A percentile compares a stretch with the other conserved stretches of the same genome.
Evolutionary conservation across 2,797 vertebrate species (phyloP).

Genomic region (Rhodeus uyekii): DNA sequence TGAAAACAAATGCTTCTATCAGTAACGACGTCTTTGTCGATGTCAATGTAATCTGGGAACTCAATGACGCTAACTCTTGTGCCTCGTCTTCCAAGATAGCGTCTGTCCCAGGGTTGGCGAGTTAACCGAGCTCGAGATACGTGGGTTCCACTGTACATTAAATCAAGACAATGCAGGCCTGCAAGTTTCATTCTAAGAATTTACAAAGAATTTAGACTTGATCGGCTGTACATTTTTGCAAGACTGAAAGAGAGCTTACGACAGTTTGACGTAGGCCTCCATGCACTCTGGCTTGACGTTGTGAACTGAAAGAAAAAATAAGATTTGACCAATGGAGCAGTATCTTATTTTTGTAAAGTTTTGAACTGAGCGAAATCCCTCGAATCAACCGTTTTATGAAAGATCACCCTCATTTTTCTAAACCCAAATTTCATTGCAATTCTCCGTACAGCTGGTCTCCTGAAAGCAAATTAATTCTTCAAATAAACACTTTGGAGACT

Average conservation of each 20-base stretch:
- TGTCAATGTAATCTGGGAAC: too few species aligned
- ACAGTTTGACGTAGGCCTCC: slow-evolving; percentile 94
- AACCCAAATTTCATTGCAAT: slow-evolving; percentile 18
- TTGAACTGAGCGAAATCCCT: background rate
- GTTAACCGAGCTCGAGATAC: too few species aligned
- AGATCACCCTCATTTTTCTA: slow-evolving; percentile 22
- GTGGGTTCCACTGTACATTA: too few species aligned
- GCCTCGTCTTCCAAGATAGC: too few species aligned
- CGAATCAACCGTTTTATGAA: background rate
- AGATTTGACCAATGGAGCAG: background rate
- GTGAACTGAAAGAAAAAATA: slow-evolving; percentile 84
- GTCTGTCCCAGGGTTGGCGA: too few species aligned
- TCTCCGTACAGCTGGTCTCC: background rate
- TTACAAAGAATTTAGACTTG: background rate
- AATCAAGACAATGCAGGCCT: background rate
- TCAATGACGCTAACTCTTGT: too few species aligned
- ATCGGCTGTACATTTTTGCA: background rate
- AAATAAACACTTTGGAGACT: slow-evolving; percentile 2
- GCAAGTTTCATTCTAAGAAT: background rate
- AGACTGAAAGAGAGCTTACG: slow-evolving; percentile 77
- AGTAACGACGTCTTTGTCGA: too few species aligned
- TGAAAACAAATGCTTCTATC: too few species aligned
- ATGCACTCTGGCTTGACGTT: slow-evolving; percentile 97
- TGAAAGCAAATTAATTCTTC: background rate
- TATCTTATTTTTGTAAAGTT: background rate